Evolutionary conservation across 2,888 invertebrate species (phyloP).

Genomic region (Diarsia rubi): DNA sequence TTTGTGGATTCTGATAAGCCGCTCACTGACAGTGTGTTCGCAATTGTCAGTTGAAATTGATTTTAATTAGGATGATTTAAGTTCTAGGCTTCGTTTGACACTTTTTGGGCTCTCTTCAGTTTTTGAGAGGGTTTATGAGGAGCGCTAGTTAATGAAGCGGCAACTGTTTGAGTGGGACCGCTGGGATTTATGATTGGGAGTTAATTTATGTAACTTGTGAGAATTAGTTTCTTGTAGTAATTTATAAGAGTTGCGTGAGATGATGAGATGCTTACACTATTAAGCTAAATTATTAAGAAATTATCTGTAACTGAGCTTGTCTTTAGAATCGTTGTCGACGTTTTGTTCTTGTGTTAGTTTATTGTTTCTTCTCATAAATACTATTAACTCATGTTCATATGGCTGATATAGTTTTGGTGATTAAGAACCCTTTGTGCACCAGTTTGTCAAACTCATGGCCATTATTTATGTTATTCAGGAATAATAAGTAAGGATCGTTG

Average conservation of each 20-base stretch:
- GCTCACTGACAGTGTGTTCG: constrained; percentile 68
- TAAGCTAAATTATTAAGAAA: too few relatives aligned
- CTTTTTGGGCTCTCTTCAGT: constrained; percentile 30
- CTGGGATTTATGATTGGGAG: constrained; percentile 29
- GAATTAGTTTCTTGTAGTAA: constrained; percentile 9
- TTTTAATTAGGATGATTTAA: constrained; percentile 71
- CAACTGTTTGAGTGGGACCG: constrained; percentile 16
- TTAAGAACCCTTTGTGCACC: neutral
- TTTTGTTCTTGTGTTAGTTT: neutral
- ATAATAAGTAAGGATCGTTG: too few relatives aligned
- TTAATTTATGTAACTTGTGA: constrained; percentile 5
- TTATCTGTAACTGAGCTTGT: neutral
- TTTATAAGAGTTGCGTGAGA: neutral
- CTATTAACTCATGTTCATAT: too few relatives aligned
- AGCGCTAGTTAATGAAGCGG: constrained; percentile 40
- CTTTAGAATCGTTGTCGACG: neutral
- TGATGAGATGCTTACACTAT: too few relatives aligned
- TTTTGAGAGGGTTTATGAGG: constrained; percentile 41
- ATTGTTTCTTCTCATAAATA: neutral
- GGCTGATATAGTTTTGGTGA: neutral
- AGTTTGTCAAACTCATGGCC: neutral
- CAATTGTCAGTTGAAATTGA: constrained; percentile 70
- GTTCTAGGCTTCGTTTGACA: constrained; percentile 48
- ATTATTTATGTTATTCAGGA: neutral
- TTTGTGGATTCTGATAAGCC: constrained; percentile 77